Evolutionary conservation across 2,888 invertebrate species (phyloP), one percentile per base, ranked within the genome.

Genomic region (Onthophagus sagittarius): DNA sequence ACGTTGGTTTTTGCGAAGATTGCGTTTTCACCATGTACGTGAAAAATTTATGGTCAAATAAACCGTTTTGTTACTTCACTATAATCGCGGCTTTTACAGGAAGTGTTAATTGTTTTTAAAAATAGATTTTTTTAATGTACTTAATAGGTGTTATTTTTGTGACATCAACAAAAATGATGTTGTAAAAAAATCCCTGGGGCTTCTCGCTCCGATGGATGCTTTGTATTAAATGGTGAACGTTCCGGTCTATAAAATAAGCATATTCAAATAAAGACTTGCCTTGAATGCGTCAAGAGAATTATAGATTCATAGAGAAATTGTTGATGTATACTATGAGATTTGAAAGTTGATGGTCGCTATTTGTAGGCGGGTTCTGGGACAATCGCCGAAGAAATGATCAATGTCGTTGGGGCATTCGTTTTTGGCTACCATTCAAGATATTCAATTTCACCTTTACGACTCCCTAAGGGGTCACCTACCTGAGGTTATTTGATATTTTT

Each of bases 361-460:
- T 67, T 67, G 15, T 23, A 67, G 67, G 67, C 67, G 67, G 15
- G 31, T 32, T 32, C n/a, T 67, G 6, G 67, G n/a, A 67, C 67
- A 67, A 67, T 67, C 32, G 67, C 15, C 67, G 67, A 31, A 23
- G 31, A 67, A 67, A 67, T 67, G 67, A 32, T 67, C 67, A 67
- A 67, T 67, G 67, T 23, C 67, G 9, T 15, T 67, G 23, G 5
- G 67, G 67, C 32, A 67, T 67, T 31, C 67, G 67, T 67, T 23
- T 32, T 32, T 67, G 31, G 31, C 6, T 1, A 32, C 67, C 23
- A 67, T 67, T 67, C 67, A 67, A 67, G 67, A 31, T 67, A 31
- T 64, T 15, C 32, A 15, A 23, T 32, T n/a, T 67, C 67, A 67
- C 31, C 67, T 23, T 67, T 23, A 23, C 67, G 31, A 23, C 67